A percentile compares a stretch with the other conserved stretches of the same genome.
Conservation (phyloP, 2,888 invertebrate genomes). For the Dasysyrphus tricinctus region DNA sequence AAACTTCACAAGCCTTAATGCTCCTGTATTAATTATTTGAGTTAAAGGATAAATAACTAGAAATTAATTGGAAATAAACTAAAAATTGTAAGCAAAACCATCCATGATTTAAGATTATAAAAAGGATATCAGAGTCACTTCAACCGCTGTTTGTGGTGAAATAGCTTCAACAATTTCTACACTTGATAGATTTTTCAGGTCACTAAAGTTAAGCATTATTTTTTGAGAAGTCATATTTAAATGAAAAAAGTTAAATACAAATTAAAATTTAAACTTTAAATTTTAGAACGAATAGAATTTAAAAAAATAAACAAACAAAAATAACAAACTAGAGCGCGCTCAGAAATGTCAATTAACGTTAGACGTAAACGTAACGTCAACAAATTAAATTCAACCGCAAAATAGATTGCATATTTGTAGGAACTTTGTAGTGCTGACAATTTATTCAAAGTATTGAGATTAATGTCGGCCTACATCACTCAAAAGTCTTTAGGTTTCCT, state of each 20-base stretch:
- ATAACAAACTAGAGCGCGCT: not conserved
- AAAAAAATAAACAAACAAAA: conserved; percentile 11
- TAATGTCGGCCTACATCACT: too few species aligned
- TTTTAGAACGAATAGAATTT: not conserved
- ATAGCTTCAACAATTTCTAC: conserved; percentile 6
- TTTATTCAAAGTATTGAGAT: too few species aligned
- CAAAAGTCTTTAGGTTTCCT: too few species aligned
- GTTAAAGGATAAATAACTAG: conserved; percentile 48
- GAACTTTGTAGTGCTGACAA: too few species aligned
- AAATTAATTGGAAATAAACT: not conserved
- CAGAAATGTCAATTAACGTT: not conserved
- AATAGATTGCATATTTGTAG: too few species aligned
- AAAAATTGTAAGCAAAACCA: not conserved
- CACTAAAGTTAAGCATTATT: conserved; percentile 15
- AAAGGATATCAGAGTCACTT: conserved; percentile 63
- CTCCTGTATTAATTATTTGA: conserved; percentile 29
- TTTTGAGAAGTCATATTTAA: conserved; percentile 39
- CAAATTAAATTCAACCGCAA: too few species aligned
- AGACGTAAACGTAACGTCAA: not conserved
- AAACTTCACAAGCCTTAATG: conserved; percentile 16
- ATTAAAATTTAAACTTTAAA: not conserved
- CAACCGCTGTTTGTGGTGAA: conserved; percentile 20
- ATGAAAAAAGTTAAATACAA: not conserved
- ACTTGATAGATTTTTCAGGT: conserved; percentile 3
- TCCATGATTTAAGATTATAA: not conserved